Evolutionary conservation across 2,797 vertebrate species (phyloP).

Genomic region (Phyllotis vaccarum): DNA sequence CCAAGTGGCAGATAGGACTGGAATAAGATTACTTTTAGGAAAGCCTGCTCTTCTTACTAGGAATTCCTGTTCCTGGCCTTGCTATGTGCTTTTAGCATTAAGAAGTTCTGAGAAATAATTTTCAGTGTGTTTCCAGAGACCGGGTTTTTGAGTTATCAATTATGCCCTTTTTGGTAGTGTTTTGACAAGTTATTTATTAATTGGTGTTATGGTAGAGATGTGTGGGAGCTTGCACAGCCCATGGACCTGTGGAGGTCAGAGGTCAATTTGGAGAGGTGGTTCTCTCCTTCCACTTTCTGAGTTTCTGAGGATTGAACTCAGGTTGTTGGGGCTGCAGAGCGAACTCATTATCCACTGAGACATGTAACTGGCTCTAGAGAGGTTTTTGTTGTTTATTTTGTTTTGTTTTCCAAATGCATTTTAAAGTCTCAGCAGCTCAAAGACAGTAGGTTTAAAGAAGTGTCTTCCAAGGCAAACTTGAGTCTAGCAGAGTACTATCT

Average conservation of each 20-base stretch:
- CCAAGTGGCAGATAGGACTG: not conserved
- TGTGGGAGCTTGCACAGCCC: not conserved
- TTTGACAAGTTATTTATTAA: not conserved
- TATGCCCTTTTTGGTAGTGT: not conserved
- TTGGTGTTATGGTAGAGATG: not conserved
- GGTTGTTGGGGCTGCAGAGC: not conserved
- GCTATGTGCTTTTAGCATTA: constrained; percentile 6
- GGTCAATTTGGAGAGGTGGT: too few relatives aligned
- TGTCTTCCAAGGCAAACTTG: not conserved
- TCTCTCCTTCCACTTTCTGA: not conserved
- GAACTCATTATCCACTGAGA: not conserved
- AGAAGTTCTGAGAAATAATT: constrained; percentile 22
- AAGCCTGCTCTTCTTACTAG: not conserved
- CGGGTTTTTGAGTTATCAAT: not conserved
- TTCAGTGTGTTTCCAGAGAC: not conserved
- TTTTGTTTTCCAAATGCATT: not conserved
- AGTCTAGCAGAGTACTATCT: too few relatives aligned
- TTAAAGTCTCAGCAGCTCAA: constrained; percentile 21
- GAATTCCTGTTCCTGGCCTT: not conserved
- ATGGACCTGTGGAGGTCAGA: not conserved
- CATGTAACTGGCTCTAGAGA: not conserved
- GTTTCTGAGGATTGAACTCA: not conserved
- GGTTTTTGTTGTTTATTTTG: not conserved
- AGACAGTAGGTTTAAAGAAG: not conserved
- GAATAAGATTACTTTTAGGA: not conserved